Conservation (phyloP, 2,797 vertebrate species). For the Leptodactylus fallax region DNA sequence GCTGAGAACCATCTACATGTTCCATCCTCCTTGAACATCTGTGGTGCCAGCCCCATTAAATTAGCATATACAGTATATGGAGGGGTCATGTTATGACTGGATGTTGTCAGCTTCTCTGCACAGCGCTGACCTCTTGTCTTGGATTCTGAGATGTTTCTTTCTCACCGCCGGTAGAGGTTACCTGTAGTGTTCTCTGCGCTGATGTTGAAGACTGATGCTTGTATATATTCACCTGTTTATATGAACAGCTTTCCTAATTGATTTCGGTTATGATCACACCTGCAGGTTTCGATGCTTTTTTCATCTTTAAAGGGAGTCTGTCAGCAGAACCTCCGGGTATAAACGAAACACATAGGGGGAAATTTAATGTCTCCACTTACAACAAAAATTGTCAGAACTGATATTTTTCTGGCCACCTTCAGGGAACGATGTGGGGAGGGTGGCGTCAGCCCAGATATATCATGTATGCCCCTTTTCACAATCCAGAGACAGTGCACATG, state of each 20-base stretch:
- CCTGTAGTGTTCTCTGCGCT: not conserved
- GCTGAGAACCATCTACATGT: not conserved
- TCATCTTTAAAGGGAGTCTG: too few species aligned
- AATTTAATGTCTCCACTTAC: too few species aligned
- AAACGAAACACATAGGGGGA: too few species aligned
- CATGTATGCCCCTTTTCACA: too few species aligned
- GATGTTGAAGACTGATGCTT: not conserved
- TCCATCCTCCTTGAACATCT: not conserved
- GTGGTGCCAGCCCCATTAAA: not conserved
- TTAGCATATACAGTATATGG: not conserved
- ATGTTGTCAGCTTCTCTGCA: conserved; percentile 15
- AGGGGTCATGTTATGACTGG: not conserved
- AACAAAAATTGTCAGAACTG: too few species aligned
- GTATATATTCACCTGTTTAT: conserved; percentile 10
- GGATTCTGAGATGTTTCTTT: conserved; percentile 17
- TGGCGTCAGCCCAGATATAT: too few species aligned
- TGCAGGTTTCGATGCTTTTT: too few species aligned
- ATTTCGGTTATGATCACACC: not conserved
- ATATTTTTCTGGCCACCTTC: too few species aligned
- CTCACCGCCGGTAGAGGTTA: conserved; percentile 9
- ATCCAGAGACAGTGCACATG: too few species aligned
- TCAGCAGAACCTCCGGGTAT: too few species aligned
- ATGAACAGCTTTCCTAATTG: not conserved
- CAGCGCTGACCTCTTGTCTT: conserved; percentile 18
- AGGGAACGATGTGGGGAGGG: too few species aligned